phyloP scores from a whole-genome alignment of 2,888 invertebrate species.

The Melinaea marsaeus region DNA sequence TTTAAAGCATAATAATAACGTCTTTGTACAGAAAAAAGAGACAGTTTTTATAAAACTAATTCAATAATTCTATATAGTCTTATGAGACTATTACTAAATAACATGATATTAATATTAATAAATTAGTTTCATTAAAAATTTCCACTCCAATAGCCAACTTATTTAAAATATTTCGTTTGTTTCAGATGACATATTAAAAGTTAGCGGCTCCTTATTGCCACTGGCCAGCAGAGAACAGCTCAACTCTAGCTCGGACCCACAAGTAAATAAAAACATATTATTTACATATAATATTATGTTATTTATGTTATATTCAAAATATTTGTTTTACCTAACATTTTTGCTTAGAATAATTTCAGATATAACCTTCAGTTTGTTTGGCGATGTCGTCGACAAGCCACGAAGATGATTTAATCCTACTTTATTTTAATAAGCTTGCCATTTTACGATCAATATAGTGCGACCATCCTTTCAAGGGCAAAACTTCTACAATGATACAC shows the following conservation, averaged over 20 bases:
- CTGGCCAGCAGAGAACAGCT: slow-evolving; percentile 18
- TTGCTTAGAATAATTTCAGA: neutral
- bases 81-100: no score
- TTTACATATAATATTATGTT: no score
- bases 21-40: no score
- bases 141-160: neutral
- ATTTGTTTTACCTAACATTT: neutral
- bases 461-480: slow-evolving; percentile 29
- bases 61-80: no score
- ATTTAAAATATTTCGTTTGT: neutral
- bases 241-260: slow-evolving; percentile 24
- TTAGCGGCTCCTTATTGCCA: slow-evolving; percentile 23
- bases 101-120: no score
- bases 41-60: no score
- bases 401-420: slow-evolving; percentile 10
- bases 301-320: slow-evolving; percentile 4
- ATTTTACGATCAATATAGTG: slow-evolving; percentile 30
- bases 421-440: slow-evolving; percentile 25
- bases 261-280: slow-evolving; percentile 4
- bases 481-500: slow-evolving; percentile 7
- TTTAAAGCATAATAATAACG: no score
- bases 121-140: no score
- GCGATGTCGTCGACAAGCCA: slow-evolving; percentile 22
- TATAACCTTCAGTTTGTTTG: slow-evolving; percentile 2
- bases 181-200: neutral